Percentiles rank a stretch among this genome's conserved stretches.
Conservation (phyloP, 30 jellyfish, hydroid and myxozoan genomes). For the Cassiopea andromeda region DNA sequence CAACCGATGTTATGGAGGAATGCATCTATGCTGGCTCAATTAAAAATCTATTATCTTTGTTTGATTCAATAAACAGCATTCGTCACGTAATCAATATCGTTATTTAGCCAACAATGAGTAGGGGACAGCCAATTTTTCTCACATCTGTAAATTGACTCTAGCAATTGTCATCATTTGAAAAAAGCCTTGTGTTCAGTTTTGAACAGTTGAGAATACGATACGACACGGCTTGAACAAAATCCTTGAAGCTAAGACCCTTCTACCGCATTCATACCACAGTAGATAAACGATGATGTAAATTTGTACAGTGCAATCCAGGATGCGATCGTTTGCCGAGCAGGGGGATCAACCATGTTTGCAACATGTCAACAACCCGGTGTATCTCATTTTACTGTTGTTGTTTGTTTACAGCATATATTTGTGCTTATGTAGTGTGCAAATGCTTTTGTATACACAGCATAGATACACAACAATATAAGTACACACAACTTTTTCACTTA, state of each 20-base stretch:
- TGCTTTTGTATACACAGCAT: too few relatives aligned
- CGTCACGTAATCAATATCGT: not conserved
- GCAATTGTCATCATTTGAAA: not conserved
- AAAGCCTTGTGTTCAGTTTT: not conserved
- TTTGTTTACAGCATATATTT: not conserved
- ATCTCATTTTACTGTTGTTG: not conserved
- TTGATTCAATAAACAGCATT: not conserved
- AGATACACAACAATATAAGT: too few relatives aligned
- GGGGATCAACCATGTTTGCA: conserved; percentile 11
- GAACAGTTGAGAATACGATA: not conserved
- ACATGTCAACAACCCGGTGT: not conserved
- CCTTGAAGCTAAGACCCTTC: not conserved
- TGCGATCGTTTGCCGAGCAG: not conserved
- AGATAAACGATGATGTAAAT: not conserved
- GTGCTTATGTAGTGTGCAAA: not conserved
- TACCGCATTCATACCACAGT: conserved; percentile 20
- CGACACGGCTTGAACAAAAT: not conserved
- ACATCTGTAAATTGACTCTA: not conserved
- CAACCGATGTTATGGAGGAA: not conserved
- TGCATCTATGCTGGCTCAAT: not conserved
- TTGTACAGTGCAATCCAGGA: not conserved
- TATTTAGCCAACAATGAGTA: not conserved
- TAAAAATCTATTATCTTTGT: not conserved
- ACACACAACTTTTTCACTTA: too few relatives aligned
- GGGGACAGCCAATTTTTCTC: not conserved